Percentiles rank a stretch among this genome's conserved stretches.
phyloP scores from a whole-genome alignment of 2,888 invertebrate species.

The Drosophila limbata region DNA sequence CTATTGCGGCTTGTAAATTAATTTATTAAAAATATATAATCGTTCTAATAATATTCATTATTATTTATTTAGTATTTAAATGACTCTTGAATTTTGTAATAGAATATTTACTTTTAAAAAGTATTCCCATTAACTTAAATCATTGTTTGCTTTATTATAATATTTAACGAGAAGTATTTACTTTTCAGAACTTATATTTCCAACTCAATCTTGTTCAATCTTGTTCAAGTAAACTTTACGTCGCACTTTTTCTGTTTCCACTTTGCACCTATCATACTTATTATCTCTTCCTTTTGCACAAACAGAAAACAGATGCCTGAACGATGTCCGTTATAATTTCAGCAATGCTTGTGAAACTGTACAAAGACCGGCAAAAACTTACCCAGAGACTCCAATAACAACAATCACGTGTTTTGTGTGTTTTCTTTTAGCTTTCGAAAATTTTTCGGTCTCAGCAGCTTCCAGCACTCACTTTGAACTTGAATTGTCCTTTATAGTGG shows the following conservation, averaged over 20 bases:
- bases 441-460: constrained; percentile 46
- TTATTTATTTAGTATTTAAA: background rate
- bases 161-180: background rate
- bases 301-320: constrained; percentile 4
- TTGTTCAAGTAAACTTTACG: background rate
- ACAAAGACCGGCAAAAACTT: constrained; percentile 53
- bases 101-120: too few relatives aligned
- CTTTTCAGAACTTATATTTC: background rate
- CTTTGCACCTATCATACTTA: background rate
- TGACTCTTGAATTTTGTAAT: background rate
- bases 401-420: constrained; percentile 32
- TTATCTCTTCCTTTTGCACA: constrained; percentile 6
- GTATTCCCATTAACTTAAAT: background rate
- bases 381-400: constrained; percentile 48
- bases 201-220: background rate
- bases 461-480: constrained; percentile 62
- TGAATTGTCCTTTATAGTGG: constrained; percentile 65
- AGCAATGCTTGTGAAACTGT: constrained; percentile 42
- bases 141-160: background rate
- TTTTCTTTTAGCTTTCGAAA: constrained; percentile 17
- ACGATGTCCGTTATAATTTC: constrained; percentile 4
- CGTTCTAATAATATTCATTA: background rate
- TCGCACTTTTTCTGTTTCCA: background rate
- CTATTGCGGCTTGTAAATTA: background rate
- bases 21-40: background rate